Percentiles rank a stretch among this genome's conserved stretches.
Evolutionary conservation across 2,113 vertebrate genomes (phyloP).

Genomic region (Smithornis capensis): DNA sequence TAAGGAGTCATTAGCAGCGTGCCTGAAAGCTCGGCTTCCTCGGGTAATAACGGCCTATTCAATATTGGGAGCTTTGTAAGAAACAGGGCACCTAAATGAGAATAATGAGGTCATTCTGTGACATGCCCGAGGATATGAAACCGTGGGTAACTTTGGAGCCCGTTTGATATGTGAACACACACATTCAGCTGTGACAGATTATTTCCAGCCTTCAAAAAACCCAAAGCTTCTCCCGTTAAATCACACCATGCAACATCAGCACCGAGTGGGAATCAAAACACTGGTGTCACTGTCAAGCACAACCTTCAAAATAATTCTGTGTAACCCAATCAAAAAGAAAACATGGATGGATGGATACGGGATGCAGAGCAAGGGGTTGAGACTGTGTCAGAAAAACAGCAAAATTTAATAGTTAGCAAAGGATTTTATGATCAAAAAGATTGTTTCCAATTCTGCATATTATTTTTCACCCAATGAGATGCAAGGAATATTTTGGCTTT

Average conservation of each 20-base stretch:
- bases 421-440: not conserved
- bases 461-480: not conserved
- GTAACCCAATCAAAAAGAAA: not conserved
- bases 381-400: not conserved
- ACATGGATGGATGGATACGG: not conserved
- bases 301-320: slow-evolving; percentile 15
- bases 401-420: not conserved
- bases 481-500: not conserved
- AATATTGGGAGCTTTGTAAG: slow-evolving; percentile 27
- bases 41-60: slow-evolving; percentile 64
- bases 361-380: not conserved
- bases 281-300: not conserved
- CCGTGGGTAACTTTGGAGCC: slow-evolving; percentile 40
- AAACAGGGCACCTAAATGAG: slow-evolving; percentile 44
- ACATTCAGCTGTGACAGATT: not conserved
- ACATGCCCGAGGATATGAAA: slow-evolving; percentile 55
- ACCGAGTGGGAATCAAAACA: slow-evolving; percentile 19
- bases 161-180: slow-evolving; percentile 11
- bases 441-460: not conserved
- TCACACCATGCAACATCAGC: not conserved
- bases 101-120: slow-evolving; percentile 59
- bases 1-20: slow-evolving; percentile 73
- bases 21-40: slow-evolving; percentile 53
- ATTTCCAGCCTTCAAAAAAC: not conserved
- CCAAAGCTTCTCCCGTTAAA: slow-evolving; percentile 2